Conservation (phyloP, 1,140 invertebrate genomes). For the Lucilia cuprina region DNA sequence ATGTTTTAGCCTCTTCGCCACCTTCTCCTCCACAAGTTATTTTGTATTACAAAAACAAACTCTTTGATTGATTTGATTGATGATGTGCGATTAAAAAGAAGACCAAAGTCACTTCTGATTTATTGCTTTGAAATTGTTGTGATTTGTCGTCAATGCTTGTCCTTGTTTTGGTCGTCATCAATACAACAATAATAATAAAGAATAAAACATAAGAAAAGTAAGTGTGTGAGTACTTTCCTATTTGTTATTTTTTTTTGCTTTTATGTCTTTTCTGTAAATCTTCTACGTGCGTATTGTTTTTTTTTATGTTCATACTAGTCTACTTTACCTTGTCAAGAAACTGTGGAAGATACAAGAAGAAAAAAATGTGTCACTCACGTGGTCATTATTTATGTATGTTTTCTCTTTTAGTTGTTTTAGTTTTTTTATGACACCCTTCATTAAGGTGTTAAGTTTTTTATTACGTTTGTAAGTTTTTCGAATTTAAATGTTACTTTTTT, state of each 20-base stretch:
- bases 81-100: slow-evolving; percentile 38
- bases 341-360: background rate
- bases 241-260: background rate
- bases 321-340: background rate
- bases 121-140: slow-evolving; percentile 34
- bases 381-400: slow-evolving; percentile 12
- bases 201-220: background rate
- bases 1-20: too few relatives aligned
- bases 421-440: background rate
- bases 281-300: background rate
- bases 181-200: background rate
- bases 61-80: slow-evolving; percentile 41
- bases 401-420: background rate
- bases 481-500: too few relatives aligned
- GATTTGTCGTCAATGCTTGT: slow-evolving; percentile 13
- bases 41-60: background rate
- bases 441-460: too few relatives aligned
- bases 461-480: too few relatives aligned
- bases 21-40: too few relatives aligned
- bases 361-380: slow-evolving; percentile 16
- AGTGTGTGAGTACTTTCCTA: background rate
- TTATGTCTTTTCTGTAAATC: background rate
- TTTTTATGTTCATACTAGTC: background rate
- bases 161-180: too few relatives aligned
- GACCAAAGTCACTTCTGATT: slow-evolving; percentile 38